Percentiles rank a stretch among this genome's conserved stretches.
Conservation (phyloP, 2,888 invertebrate genomes). For the Amphipyra berbera region DNA sequence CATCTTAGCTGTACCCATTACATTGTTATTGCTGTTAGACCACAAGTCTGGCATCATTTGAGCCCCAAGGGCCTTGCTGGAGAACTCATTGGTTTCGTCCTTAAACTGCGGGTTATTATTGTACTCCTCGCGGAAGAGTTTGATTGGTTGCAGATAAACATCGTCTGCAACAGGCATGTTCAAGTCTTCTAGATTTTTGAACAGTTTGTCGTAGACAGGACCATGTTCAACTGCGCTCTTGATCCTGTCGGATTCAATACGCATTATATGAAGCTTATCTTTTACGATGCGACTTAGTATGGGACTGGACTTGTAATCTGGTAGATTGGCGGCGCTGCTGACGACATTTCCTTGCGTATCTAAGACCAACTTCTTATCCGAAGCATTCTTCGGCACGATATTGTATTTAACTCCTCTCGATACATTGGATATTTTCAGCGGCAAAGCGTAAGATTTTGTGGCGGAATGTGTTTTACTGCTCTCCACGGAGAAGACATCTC, state of each 20-base stretch:
- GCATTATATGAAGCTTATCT: conserved; percentile 87
- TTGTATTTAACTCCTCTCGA: conserved; percentile 86
- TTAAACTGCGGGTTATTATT: conserved; percentile 88
- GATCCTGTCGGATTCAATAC: conserved; percentile 88
- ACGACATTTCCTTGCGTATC: conserved; percentile 86
- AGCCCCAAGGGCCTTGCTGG: conserved; percentile 83
- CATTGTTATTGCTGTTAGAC: conserved; percentile 82
- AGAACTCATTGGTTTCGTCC: conserved; percentile 88
- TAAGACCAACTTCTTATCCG: conserved; percentile 86
- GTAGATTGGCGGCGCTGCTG: conserved; percentile 85
- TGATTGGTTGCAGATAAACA: conserved; percentile 88
- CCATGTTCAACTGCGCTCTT: conserved; percentile 91
- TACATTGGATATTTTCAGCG: conserved; percentile 85
- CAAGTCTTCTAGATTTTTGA: conserved; percentile 87
- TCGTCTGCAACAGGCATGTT: conserved; percentile 88
- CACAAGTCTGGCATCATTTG: conserved; percentile 84
- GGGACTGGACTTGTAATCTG: conserved; percentile 85
- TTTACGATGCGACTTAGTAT: conserved; percentile 85
- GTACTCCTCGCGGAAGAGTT: conserved; percentile 88
- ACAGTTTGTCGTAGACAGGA: conserved; percentile 90
- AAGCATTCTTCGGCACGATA: conserved; percentile 86
- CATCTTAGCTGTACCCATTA: conserved; percentile 80
- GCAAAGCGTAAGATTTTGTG: conserved; percentile 85
- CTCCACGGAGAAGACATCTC: conserved; percentile 83
- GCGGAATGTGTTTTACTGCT: conserved; percentile 81